phyloP scores from a whole-genome alignment of 2,797 vertebrate genomes.

The Chiloscyllium punctatum region DNA sequence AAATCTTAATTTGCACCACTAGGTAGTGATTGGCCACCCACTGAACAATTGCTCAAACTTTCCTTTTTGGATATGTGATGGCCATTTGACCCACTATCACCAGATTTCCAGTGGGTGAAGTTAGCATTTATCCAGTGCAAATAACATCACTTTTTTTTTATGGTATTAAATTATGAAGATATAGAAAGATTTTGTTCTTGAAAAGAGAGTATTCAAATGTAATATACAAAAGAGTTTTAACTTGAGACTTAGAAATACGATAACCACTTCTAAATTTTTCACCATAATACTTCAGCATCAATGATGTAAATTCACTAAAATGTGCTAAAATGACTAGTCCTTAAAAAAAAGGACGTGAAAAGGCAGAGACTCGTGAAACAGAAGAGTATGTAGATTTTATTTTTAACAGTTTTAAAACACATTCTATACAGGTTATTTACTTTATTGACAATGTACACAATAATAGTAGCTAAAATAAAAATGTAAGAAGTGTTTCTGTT shows the following conservation, averaged over 20 bases:
- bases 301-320: neutral
- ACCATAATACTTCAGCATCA: neutral
- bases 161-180: neutral
- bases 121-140: neutral
- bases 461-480: constrained; percentile 37
- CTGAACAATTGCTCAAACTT: neutral
- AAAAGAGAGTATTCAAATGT: neutral
- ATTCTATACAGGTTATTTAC: constrained; percentile 37
- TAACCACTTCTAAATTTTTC: neutral
- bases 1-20: neutral
- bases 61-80: neutral
- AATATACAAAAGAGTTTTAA: neutral
- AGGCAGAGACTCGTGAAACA: constrained; percentile 23
- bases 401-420: constrained; percentile 39
- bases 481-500: constrained; percentile 32
- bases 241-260: neutral
- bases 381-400: constrained; percentile 38
- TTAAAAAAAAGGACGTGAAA: neutral
- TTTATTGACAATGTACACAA: constrained; percentile 35
- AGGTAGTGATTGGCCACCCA: neutral
- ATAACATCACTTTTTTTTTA: neutral
- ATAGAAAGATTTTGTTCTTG: neutral
- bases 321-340: neutral
- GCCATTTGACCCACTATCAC: too few species aligned
- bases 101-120: neutral